These are phyloP conservation scores for Cyprinodon diabolis DNA, from an alignment of 2,797 vertebrate genomes.

Conservation along the genomic window DNA sequence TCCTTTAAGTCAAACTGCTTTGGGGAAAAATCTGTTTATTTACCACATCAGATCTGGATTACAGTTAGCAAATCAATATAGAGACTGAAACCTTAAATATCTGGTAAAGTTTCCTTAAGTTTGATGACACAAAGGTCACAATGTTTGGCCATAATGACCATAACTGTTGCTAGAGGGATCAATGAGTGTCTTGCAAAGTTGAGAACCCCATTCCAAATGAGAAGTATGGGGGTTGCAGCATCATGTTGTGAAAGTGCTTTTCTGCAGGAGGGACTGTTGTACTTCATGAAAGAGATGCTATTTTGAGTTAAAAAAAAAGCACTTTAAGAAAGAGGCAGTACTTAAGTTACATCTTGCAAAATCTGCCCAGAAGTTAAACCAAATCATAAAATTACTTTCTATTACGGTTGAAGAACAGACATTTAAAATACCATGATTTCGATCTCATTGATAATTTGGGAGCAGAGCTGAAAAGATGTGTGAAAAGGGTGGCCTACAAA, in stretches of 20 bases:
- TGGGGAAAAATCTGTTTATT: too few relatives aligned
- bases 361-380: neutral
- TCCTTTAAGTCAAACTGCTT: too few relatives aligned
- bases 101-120: too few relatives aligned
- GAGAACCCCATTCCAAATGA: neutral
- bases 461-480: neutral
- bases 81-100: too few relatives aligned
- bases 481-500: neutral
- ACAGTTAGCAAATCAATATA: too few relatives aligned
- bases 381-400: neutral
- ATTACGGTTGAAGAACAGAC: neutral
- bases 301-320: neutral
- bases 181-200: neutral
- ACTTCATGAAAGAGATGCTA: neutral
- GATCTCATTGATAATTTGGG: neutral
- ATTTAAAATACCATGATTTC: neutral
- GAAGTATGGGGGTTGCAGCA: neutral
- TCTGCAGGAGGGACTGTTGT: neutral
- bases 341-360: neutral
- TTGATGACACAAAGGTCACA: too few relatives aligned
- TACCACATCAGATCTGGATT: too few relatives aligned
- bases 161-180: neutral
- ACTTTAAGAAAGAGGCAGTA: too few relatives aligned
- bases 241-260: neutral
- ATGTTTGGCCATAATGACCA: neutral